A percentile compares a stretch with the other conserved stretches of the same genome.
phyloP scores from a whole-genome alignment of 2,888 invertebrate species.

The Thysanoteuthis rhombus region DNA sequence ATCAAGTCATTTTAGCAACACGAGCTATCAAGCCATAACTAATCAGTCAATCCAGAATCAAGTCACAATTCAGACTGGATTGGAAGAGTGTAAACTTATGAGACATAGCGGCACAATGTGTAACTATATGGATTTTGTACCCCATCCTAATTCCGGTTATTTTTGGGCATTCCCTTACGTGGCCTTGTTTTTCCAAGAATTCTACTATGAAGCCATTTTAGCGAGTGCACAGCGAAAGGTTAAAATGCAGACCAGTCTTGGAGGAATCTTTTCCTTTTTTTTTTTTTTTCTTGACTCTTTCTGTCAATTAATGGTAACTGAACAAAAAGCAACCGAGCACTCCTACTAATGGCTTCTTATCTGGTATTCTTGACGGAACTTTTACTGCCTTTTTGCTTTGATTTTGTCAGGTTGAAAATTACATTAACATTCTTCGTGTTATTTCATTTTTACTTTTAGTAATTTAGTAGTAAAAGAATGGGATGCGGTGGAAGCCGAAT shows the following conservation, averaged over 20 bases:
- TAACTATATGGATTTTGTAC: no score
- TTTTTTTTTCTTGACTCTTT: neutral
- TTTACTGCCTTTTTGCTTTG: neutral
- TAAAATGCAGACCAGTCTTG: neutral
- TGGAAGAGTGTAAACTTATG: no score
- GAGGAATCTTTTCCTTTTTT: neutral
- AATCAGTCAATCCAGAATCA: no score
- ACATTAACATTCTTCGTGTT: neutral
- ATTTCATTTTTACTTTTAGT: neutral
- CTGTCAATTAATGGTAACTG: neutral
- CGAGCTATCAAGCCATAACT: no score
- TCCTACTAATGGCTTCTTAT: neutral
- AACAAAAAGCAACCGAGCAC: neutral
- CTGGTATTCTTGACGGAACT: neutral
- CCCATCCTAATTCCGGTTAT: no score
- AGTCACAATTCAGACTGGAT: no score
- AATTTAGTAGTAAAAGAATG: neutral
- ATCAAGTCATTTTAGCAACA: no score
- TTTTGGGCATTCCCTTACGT: no score
- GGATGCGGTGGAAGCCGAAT: neutral
- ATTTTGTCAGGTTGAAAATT: neutral
- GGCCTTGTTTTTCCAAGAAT: neutral
- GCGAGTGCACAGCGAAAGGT: neutral
- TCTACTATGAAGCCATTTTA: neutral
- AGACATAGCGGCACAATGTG: no score